A percentile compares a stretch with the other conserved stretches of the same genome.
These are phyloP conservation scores for Rana temporaria DNA, from an alignment of 2,113 vertebrate species.

Conservation along the genomic window DNA sequence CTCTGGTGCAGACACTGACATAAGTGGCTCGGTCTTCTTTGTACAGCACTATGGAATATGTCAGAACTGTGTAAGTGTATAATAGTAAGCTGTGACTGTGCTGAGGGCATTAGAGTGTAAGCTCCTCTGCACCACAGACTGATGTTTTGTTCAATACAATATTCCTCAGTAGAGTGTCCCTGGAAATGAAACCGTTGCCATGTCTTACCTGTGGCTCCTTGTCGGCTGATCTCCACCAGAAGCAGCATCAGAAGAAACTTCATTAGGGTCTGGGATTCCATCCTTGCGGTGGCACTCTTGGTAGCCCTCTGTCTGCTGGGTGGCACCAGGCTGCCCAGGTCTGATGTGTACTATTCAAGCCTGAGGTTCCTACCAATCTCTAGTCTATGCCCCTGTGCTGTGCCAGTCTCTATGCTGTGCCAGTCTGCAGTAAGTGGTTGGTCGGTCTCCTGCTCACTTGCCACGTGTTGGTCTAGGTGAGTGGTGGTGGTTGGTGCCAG, in stretches of 20 bases:
- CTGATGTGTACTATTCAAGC: neutral
- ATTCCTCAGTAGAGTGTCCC: too few relatives aligned
- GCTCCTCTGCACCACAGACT: too few relatives aligned
- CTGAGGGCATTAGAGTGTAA: too few relatives aligned
- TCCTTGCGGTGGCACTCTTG: neutral
- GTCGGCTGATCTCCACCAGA: neutral
- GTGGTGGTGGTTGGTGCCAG: neutral
- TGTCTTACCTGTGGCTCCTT: conserved; percentile 25
- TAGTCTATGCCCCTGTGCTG: neutral
- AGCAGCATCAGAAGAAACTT: neutral
- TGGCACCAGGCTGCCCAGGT: conserved; percentile 2
- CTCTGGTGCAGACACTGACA: too few relatives aligned
- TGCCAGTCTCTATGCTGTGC: too few relatives aligned
- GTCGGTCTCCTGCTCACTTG: neutral
- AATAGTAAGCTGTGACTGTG: too few relatives aligned
- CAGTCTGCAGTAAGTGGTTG: neutral
- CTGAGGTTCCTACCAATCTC: neutral
- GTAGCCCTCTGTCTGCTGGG: neutral
- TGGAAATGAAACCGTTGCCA: too few relatives aligned
- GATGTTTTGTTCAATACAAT: too few relatives aligned
- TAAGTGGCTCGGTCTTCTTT: too few relatives aligned
- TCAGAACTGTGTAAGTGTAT: too few relatives aligned
- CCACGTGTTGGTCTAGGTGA: conserved; percentile 41
- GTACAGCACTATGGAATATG: too few relatives aligned
- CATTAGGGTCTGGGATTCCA: neutral